These are phyloP conservation scores for Sminthurinus aureus DNA, from an alignment of 2,888 invertebrate genomes.

Conservation along the genomic window DNA sequence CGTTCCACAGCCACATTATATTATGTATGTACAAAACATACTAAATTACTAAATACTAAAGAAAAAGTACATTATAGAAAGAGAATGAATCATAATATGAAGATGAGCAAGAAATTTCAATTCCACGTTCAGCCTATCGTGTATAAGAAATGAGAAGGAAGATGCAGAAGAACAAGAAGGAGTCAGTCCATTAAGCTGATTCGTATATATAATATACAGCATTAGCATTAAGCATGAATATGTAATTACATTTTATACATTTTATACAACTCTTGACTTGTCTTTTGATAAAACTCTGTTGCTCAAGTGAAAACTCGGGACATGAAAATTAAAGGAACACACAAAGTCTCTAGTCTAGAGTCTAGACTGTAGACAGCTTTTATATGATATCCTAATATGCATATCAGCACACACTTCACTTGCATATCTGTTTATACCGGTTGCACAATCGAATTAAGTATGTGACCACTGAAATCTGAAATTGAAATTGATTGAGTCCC, in stretches of 20 bases:
- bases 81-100: too few species aligned
- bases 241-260: slow-evolving; percentile 36
- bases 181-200: slow-evolving; percentile 37
- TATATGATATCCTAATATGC: too few species aligned
- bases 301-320: not conserved
- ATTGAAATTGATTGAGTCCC: slow-evolving; percentile 31
- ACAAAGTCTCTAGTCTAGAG: too few species aligned
- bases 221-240: slow-evolving; percentile 42
- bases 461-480: slow-evolving; percentile 7
- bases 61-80: too few species aligned
- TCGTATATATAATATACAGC: too few species aligned
- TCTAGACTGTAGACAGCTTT: too few species aligned
- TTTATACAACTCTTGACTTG: slow-evolving; percentile 24
- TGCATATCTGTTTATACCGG: slow-evolving; percentile 2
- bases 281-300: slow-evolving; percentile 18
- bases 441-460: slow-evolving; percentile 28
- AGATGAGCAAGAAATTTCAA: too few species aligned
- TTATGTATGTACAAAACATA: too few species aligned
- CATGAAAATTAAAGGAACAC: too few species aligned
- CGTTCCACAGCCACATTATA: too few species aligned
- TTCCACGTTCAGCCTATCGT: too few species aligned
- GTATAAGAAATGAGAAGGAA: not conserved
- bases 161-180: not conserved
- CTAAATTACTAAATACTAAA: too few species aligned
- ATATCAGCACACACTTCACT: not conserved